Conservation (phyloP, 2,797 vertebrate genomes). For the Enteromius mattozi region DNA sequence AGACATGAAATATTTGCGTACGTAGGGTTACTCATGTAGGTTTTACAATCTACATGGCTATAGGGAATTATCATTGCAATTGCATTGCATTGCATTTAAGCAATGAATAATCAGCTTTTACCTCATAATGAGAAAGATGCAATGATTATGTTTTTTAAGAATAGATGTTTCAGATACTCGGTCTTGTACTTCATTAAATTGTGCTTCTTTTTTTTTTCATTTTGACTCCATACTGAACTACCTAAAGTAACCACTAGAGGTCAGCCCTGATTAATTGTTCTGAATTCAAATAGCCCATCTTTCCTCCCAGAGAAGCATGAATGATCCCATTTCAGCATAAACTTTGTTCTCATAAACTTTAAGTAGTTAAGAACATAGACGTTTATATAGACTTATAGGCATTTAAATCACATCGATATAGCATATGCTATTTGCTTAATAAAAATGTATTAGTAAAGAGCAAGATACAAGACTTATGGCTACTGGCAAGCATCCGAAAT, state of each 20-base stretch:
- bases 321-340: background rate
- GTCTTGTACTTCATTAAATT: background rate
- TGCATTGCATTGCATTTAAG: too few relatives aligned
- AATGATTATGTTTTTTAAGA: background rate
- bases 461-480: background rate
- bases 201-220: background rate
- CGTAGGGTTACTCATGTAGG: background rate
- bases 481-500: background rate
- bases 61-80: background rate
- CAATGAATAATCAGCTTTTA: background rate
- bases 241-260: constrained; percentile 26
- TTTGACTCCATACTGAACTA: background rate
- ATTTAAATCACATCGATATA: background rate
- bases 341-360: background rate
- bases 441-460: background rate
- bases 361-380: background rate
- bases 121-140: background rate
- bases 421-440: background rate
- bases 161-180: background rate
- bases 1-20: background rate
- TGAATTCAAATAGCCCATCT: background rate
- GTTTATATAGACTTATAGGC: background rate
- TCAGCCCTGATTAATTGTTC: background rate
- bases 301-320: background rate
- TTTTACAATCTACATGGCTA: background rate